These are phyloP conservation scores for Odontothrips loti DNA, from an alignment of 2,888 invertebrate species.

Conservation along the genomic window DNA sequence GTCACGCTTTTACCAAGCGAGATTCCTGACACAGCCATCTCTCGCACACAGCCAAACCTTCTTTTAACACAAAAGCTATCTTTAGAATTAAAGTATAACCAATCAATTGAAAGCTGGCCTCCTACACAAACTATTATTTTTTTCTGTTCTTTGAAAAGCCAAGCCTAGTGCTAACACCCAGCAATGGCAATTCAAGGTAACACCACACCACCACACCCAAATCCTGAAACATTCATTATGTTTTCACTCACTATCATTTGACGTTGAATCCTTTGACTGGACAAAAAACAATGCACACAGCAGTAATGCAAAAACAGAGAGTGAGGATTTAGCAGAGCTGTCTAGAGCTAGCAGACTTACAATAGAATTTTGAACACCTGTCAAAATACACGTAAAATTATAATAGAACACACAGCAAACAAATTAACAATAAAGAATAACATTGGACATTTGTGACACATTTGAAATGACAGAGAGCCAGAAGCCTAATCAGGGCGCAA, in stretches of 20 bases:
- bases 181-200: conserved; percentile 20
- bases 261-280: neutral
- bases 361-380: neutral
- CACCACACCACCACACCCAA: conserved; percentile 25
- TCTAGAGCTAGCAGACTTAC: neutral
- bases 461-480: conserved; percentile 19
- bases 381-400: neutral
- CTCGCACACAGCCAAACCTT: conserved; percentile 22
- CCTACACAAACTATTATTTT: neutral
- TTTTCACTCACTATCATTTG: neutral
- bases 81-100: neutral
- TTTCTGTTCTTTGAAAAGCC: neutral
- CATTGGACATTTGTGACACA: conserved; percentile 16
- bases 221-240: neutral
- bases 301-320: neutral
- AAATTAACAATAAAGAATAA: conserved; percentile 6
- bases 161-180: neutral
- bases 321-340: neutral
- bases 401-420: conserved; percentile 20
- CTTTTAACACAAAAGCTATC: neutral
- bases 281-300: neutral
- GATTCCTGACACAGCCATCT: conserved; percentile 22
- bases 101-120: neutral
- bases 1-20: conserved; percentile 16
- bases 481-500: conserved; percentile 1